Percentiles rank a stretch among this genome's conserved stretches.
Evolutionary conservation across 2,888 invertebrate genomes (phyloP).

Genomic region (Oegoconia quadripuncta): DNA sequence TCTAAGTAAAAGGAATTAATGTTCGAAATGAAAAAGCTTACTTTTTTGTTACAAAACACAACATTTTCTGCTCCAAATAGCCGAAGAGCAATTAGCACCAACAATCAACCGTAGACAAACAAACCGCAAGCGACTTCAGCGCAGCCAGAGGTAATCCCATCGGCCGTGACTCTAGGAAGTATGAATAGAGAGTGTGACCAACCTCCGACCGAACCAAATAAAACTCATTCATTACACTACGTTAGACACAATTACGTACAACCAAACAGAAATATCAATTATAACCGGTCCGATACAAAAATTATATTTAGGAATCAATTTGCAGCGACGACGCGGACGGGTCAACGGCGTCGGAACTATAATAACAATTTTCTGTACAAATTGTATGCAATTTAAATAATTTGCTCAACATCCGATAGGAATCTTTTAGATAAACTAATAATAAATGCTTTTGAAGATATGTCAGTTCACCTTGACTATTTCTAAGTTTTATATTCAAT

Average conservation of each 20-base stretch:
- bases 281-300: not conserved
- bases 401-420: not conserved
- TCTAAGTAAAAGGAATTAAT: not conserved
- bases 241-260: slow-evolving; percentile 4
- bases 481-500: not conserved
- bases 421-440: too few species aligned
- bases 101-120: slow-evolving; percentile 16
- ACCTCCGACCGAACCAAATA: slow-evolving; percentile 1
- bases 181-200: slow-evolving; percentile 19
- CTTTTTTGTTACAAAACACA: slow-evolving; percentile 11
- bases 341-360: not conserved
- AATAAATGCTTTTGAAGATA: too few species aligned
- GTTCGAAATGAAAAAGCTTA: not conserved
- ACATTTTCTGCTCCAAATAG: slow-evolving; percentile 19
- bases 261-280: not conserved
- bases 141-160: not conserved
- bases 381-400: not conserved
- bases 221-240: not conserved
- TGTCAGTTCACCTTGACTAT: not conserved
- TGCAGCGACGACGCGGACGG: not conserved
- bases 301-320: slow-evolving; percentile 1
- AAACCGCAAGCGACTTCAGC: slow-evolving; percentile 8
- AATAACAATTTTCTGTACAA: not conserved
- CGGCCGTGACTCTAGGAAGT: not conserved
- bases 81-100: slow-evolving; percentile 14